phyloP scores from a whole-genome alignment of 2,113 vertebrate genomes.

The Sitta europaea region DNA sequence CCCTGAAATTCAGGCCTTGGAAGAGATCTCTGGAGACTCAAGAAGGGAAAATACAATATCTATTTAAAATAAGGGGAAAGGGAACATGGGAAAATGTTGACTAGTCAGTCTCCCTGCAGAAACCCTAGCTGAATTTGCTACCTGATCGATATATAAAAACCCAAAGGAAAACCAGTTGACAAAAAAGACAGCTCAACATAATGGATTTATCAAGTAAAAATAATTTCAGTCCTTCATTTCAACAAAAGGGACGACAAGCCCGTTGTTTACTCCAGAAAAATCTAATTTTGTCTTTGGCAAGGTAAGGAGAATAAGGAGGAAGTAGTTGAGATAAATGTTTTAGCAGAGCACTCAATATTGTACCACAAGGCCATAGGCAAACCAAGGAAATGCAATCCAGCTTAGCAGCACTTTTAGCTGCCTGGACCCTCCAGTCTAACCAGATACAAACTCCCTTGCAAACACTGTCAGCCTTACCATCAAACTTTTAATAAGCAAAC shows the following conservation, averaged over 20 bases:
- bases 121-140: not conserved
- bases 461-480: not conserved
- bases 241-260: not conserved
- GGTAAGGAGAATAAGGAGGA: not conserved
- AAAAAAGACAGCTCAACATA: not conserved
- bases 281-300: not conserved
- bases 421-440: not conserved
- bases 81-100: not conserved
- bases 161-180: not conserved
- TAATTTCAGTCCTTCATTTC: not conserved
- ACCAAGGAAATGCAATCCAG: not conserved
- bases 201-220: not conserved
- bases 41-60: not conserved
- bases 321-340: not conserved
- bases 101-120: not conserved
- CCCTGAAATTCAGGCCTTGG: not conserved
- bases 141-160: not conserved
- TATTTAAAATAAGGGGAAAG: not conserved
- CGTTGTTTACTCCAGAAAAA: not conserved
- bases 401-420: not conserved
- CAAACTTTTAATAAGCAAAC: not conserved
- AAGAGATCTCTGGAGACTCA: not conserved
- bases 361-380: not conserved
- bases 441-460: not conserved
- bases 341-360: not conserved